phyloP scores from a whole-genome alignment of 1,140 invertebrate genomes.

The Calliphora vicina region DNA sequence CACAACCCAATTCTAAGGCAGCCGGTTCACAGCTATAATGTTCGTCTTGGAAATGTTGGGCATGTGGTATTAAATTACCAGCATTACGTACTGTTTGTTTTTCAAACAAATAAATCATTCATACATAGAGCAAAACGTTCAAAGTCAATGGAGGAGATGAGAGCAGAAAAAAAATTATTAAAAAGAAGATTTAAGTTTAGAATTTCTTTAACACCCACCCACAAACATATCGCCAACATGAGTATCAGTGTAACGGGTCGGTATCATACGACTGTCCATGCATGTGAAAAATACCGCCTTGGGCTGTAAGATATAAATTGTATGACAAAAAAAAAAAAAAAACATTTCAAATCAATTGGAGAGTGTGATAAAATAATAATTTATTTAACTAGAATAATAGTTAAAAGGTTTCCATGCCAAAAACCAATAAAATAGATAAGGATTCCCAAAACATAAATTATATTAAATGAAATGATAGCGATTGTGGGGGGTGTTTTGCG shows the following conservation, averaged over 20 bases:
- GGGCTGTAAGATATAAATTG: constrained; percentile 71
- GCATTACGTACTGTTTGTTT: constrained; percentile 87
- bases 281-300: constrained; percentile 97
- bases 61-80: constrained; percentile 90
- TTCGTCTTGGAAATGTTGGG: constrained; percentile 86
- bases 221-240: constrained; percentile 98
- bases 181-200: background rate
- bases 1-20: constrained; percentile 90
- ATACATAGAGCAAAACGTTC: no score
- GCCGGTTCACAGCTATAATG: constrained; percentile 92
- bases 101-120: background rate
- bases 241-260: constrained; percentile 93
- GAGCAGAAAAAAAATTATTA: background rate
- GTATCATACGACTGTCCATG: constrained; percentile 96
- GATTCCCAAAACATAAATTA: background rate
- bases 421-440: background rate
- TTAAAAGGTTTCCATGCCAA: background rate
- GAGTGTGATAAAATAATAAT: background rate
- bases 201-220: constrained; percentile 68
- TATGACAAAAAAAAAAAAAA: no score
- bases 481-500: no score
- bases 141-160: background rate
- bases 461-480: no score
- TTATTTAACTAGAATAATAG: background rate
- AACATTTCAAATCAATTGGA: background rate